Conservation (phyloP, 30 jellyfish, hydroid and myxozoan species). For the Clytia hemisphaerica region DNA sequence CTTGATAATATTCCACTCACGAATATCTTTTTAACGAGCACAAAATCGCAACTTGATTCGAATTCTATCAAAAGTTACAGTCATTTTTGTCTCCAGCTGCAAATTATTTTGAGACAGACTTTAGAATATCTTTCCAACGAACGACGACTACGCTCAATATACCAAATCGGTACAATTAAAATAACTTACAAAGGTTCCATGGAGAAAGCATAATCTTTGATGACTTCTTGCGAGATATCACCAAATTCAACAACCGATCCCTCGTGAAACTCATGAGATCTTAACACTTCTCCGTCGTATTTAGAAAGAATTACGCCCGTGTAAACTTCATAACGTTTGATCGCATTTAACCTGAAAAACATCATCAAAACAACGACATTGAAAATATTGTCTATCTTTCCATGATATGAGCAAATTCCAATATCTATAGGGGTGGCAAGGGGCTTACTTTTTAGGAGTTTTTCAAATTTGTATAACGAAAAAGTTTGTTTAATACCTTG, state of each 20-base stretch:
- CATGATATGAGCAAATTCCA: too few relatives aligned
- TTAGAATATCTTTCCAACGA: too few relatives aligned
- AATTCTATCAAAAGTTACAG: too few relatives aligned
- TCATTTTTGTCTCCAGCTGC: too few relatives aligned
- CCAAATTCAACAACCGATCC: conserved; percentile 85
- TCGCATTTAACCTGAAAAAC: conserved; percentile 8
- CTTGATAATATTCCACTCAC: too few relatives aligned
- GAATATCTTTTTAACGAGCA: too few relatives aligned
- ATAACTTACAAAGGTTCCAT: conserved; percentile 85
- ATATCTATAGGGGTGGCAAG: neutral
- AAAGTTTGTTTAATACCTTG: neutral
- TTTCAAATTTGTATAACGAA: neutral
- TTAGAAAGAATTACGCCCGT: conserved; percentile 61
- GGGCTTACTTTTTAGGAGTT: neutral
- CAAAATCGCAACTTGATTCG: too few relatives aligned
- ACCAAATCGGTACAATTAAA: neutral
- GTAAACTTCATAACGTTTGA: conserved; percentile 55
- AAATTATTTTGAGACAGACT: too few relatives aligned
- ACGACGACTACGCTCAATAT: too few relatives aligned
- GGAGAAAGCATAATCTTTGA: conserved; percentile 51
- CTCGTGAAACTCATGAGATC: conserved; percentile 58
- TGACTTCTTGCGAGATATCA: conserved; percentile 53
- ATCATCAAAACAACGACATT: neutral
- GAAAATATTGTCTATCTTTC: neutral
- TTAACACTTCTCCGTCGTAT: too few relatives aligned